Evolutionary conservation across 2,797 vertebrate genomes (phyloP), one percentile per base, ranked within the genome.

Genomic region (Esox masquinongy): DNA sequence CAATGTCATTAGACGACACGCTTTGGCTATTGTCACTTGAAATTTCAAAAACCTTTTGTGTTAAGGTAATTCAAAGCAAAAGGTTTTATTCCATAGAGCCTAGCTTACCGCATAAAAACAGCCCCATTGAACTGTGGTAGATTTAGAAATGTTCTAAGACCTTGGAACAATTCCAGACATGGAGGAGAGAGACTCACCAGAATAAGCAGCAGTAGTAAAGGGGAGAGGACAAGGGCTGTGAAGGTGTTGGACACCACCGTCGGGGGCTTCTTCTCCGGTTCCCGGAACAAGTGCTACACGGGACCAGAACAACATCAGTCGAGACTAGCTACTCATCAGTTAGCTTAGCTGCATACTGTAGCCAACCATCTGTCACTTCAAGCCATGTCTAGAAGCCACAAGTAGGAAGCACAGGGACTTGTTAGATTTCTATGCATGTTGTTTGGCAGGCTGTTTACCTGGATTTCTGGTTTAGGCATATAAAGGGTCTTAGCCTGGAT

Each of bases 211-310:
- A 99, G 91, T 50, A 99, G 94, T 77, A 99, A 82, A 0, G 98
- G 98, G 0, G 97, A 97, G 59, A 99, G 94, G 87, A 99, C 90
- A 66, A 99, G 80, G 0, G 96, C 97, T 0, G 98, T 99, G 92
- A 99, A 99, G 4, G 98, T 92, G 79, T 96, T 99, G 15, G 98
- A 99, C 16, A 99, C 97, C 79, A 97, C 95, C 0, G 95, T 97
- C 69, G 97, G 95, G 51, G 98, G 98, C 85, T 97, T 97, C 92
- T 99, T 99, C 92, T 99, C 98, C 22, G 98, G 98, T 80, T 99
- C 97, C 19, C 98, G 95, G 91, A 99, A 99, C 85, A 97, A 93
- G 82, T 99, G 98, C 98, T 99, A 90, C 76, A 85, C 77, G 0
- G 17, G 0, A 63, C 47, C 17, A 56, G 11, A 26, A 39, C 31